A percentile compares a stretch with the other conserved stretches of the same genome.
Evolutionary conservation across 2,113 vertebrate species (phyloP).

Genomic region (Rhinolophus sinicus): DNA sequence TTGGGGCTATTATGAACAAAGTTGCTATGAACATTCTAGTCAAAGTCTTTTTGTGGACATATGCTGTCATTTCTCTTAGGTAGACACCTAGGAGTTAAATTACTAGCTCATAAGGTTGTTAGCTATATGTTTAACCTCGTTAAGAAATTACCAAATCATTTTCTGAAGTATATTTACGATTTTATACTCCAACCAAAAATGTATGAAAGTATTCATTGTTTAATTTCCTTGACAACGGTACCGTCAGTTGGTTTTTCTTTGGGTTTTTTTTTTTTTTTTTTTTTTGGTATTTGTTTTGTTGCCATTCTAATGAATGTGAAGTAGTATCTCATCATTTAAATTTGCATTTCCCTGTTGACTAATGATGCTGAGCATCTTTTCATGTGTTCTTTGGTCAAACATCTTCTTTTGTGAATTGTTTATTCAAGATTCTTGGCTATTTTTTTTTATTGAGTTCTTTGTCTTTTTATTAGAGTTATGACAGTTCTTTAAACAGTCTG

Average conservation of each 20-base stretch:
- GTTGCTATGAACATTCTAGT: neutral
- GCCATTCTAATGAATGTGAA: neutral
- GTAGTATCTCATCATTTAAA: neutral
- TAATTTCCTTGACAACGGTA: neutral
- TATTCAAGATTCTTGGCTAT: neutral
- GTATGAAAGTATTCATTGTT: neutral
- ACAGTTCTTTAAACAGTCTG: neutral
- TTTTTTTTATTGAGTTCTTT: neutral
- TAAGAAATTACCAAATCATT: neutral
- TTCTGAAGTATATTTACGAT: neutral
- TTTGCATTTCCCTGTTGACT: neutral
- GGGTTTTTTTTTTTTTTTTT: neutral
- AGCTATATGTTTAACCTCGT: neutral
- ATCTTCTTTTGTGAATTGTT: neutral
- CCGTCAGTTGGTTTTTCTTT: neutral
- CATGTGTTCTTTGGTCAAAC: neutral
- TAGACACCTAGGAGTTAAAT: neutral
- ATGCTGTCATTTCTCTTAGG: neutral
- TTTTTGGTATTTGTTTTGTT: neutral
- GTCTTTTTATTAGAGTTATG: neutral
- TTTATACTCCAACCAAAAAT: neutral
- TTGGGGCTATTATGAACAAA: neutral
- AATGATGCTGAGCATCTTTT: neutral
- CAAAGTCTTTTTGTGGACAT: neutral
- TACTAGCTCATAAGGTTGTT: neutral